Conservation (phyloP, 2,797 vertebrate species). For the Artibeus lituratus region DNA sequence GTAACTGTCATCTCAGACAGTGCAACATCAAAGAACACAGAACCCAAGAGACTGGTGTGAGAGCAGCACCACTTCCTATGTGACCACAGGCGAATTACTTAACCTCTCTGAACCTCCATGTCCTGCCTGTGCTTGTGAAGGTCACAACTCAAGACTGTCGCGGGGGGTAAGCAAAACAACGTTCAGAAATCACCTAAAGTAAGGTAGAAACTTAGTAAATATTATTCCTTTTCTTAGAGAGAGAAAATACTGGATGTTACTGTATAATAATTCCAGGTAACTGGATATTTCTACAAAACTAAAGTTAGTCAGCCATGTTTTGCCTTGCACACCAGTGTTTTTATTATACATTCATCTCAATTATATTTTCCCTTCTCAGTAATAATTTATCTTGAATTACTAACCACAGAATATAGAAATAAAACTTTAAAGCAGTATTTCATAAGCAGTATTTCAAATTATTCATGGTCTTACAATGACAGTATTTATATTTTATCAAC, state of each 20-base stretch:
- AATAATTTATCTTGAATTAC: conserved; percentile 42
- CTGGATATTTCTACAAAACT: background rate
- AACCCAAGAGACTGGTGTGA: background rate
- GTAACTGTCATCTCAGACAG: background rate
- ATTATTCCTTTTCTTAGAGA: background rate
- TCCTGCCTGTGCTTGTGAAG: background rate
- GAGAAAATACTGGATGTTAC: background rate
- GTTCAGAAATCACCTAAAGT: background rate
- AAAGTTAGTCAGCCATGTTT: conserved; percentile 11
- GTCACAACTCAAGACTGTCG: background rate
- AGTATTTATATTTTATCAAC: conserved; percentile 3
- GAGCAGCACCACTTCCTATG: background rate
- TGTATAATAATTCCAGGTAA: background rate
- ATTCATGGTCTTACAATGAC: background rate
- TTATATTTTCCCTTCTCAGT: conserved; percentile 16
- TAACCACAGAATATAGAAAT: conserved; percentile 30
- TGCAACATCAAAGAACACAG: background rate
- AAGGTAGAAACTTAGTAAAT: conserved; percentile 29
- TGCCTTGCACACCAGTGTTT: background rate
- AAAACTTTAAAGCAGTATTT: conserved; percentile 17
- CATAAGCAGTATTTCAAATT: conserved; percentile 44
- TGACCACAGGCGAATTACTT: background rate
- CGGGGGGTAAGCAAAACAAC: background rate
- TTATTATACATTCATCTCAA: conserved; percentile 26
- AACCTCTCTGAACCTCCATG: conserved; percentile 4